Base-by-base conservation (phyloP, 2,797 vertebrate genomes). In the Geotrypetes seraphini region DNA sequence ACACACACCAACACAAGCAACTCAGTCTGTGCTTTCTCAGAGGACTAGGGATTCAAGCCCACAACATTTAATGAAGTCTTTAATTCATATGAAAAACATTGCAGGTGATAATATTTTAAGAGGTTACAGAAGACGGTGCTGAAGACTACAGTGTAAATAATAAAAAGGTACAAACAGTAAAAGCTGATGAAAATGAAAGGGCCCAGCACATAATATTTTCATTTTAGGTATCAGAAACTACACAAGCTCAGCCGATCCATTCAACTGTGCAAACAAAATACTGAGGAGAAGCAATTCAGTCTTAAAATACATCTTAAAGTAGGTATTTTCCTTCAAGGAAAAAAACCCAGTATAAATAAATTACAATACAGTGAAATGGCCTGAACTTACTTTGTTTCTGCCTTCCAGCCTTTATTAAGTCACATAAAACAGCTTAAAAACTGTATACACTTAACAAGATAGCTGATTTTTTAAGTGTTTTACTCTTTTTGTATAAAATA, bases 341-440 rank as follows among this genome's bases (percentile, higher is more conserved):
- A 95, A 90, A 50, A 71, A 75, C 62, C 87, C 91, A 92, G 91
- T 94, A 96, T 94, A 96, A 97, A 96, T 96, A 96, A 96, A 90
- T 96, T 97, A 97, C 89, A 94, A 90, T 96, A 93, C 89, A 94
- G 87, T 90, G 88, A 93, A 90, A 91, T 86, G 89, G 83, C 91
- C 86, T 89, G 88, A 91, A 89, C 85, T 81, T 81, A 90, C 88
- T 87, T 94, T 90, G 90, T 91, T 96, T 90, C 92, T 88, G 71
- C 88, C 86, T 90, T 93, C 88, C 90, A 92, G 90, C 88, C 85
- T 89, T 87, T 69, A 50, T 47, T 85, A 86, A 91, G 83, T 83
- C 85, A 84, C 80, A 80, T 84, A 90, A 85, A 89, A 88, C 84
- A 84, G 79, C 64, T 65, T 73, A 80, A 81, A 81, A 82, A 81